Base-by-base conservation (phyloP, 2,113 vertebrate genomes). In the Sebastes fasciatus region DNA sequence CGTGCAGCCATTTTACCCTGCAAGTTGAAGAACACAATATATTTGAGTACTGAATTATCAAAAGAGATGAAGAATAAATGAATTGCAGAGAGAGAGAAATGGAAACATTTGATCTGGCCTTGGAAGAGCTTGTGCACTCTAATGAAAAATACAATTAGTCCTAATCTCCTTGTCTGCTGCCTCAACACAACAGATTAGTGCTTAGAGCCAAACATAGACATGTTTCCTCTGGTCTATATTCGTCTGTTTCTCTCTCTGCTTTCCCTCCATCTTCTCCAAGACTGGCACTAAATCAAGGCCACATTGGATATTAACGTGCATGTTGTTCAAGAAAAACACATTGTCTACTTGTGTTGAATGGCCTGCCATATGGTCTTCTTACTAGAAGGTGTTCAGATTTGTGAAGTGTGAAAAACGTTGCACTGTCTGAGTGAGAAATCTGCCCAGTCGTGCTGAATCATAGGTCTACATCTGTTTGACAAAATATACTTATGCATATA, bases 91-190 rank as follows among this genome's bases (percentile, higher is more conserved):
- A 45, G 49, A 13, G 13, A 54, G 42, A 67, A 72, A 73, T 48
- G 43, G 73, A 87, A 21, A 43, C 60, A 77, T 71, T 80, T 82
- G 72, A 82, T 77, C 57, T 61, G 49, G 51, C 62, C 69, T 74
- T 48, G 60, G 46, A 52, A 62, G 65, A 74, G 63, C 87, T 45
- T 49, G 58, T 5, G 2, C 16, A 55, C 63, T 61, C 61, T 81
- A 80, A 77, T 74, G 49, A 81, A 68, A 80, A 86, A 82, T 67
- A 84, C 63, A 88, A 63, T 84, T 77, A 82, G 46, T 21, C 52
- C 16, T 54, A 17, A 54, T 54, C 52, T 54, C 52, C 17, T 54
- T 54, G 17, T 85, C 63, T 61, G 40, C 63, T 79, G 83, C 73
- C 23, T 77, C 64, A 77, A 77, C 49, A 74, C 78, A 71, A 42